Evolutionary conservation across 2,888 invertebrate genomes (phyloP).

Genomic region (Sipha maydis): DNA sequence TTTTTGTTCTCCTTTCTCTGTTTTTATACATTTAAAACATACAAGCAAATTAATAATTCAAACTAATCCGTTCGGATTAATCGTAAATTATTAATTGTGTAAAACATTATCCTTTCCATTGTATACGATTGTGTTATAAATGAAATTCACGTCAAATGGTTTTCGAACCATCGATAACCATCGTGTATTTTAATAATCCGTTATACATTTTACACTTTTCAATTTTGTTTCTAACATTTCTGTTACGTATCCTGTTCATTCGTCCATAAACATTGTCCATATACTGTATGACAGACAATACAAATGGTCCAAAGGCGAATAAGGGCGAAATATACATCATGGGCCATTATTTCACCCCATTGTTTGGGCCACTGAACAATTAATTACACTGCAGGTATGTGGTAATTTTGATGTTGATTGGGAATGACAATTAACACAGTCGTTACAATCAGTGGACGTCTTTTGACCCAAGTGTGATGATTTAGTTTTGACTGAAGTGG

Average conservation of each 20-base stretch:
- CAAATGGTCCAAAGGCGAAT: conserved; percentile 4
- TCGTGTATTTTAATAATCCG: neutral
- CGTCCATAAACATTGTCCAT: conserved; percentile 22
- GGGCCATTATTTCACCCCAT: conserved; percentile 37
- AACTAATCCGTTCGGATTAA: neutral
- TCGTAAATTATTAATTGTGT: neutral
- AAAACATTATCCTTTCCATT: neutral
- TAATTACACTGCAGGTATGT: conserved; percentile 2
- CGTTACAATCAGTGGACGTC: conserved; percentile 24
- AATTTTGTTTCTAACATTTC: neutral
- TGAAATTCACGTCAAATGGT: neutral
- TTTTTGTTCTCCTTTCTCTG: neutral
- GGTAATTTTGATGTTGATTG: conserved; percentile 41
- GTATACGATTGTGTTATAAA: neutral
- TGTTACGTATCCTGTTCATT: conserved; percentile 15
- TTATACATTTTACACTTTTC: neutral
- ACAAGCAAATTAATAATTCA: neutral
- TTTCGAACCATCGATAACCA: neutral
- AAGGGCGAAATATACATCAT: neutral
- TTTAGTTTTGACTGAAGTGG: conserved; percentile 18
- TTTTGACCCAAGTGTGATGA: conserved; percentile 13
- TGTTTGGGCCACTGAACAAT: conserved; percentile 8
- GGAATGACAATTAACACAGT: conserved; percentile 46
- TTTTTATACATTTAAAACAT: neutral
- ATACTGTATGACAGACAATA: conserved; percentile 13